Conservation (phyloP, 2,113 vertebrate species). For the Pimephales promelas region DNA sequence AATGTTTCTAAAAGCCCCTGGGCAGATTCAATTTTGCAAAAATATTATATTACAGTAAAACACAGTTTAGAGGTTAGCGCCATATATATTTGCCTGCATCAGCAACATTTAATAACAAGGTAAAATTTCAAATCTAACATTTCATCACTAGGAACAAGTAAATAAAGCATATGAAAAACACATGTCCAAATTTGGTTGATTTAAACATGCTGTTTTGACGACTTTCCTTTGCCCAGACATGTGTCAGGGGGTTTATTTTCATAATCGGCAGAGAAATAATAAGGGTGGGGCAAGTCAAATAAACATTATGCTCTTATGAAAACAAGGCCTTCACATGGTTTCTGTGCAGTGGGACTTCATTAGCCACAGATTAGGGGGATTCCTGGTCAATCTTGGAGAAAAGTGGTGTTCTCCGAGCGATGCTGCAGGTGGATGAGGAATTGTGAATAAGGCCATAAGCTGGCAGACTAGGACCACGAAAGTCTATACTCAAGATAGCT, state of each 20-base stretch:
- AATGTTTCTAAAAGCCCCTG: constrained; percentile 22
- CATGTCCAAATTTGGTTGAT: constrained; percentile 16
- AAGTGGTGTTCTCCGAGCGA: not conserved
- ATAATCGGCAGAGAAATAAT: constrained; percentile 22
- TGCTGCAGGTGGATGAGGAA: constrained; percentile 6
- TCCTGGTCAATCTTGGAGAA: constrained; percentile 4
- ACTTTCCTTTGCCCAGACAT: not conserved
- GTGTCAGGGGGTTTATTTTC: constrained; percentile 35
- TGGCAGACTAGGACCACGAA: not conserved
- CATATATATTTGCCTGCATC: constrained; percentile 18
- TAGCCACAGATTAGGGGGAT: constrained; percentile 10
- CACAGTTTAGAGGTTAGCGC: constrained; percentile 16
- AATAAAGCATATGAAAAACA: constrained; percentile 40
- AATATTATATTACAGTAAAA: constrained; percentile 37
- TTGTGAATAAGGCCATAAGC: constrained; percentile 1
- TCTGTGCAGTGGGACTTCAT: not conserved
- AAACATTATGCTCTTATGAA: constrained; percentile 34
- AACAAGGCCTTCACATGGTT: constrained; percentile 26
- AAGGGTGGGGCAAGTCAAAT: constrained; percentile 29
- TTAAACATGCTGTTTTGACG: not conserved
- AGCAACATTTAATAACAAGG: constrained; percentile 33
- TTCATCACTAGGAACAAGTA: not conserved
- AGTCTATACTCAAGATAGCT: constrained; percentile 33
- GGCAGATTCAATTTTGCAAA: constrained; percentile 7
- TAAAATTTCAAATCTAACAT: constrained; percentile 26